Evolutionary conservation across 1,140 invertebrate species (phyloP).

Genomic region (Drosophila aff.): DNA sequence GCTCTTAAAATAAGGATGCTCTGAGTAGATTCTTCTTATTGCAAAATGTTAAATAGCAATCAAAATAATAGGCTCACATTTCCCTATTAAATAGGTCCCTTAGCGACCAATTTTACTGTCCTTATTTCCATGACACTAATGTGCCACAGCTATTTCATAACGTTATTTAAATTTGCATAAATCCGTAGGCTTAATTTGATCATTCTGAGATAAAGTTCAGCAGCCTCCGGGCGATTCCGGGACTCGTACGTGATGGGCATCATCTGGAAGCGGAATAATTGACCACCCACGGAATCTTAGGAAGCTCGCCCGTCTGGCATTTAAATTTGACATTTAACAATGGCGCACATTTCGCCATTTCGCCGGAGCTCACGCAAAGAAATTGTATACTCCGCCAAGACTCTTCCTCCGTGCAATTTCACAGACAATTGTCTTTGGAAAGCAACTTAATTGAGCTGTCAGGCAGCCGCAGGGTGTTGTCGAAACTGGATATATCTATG

Average conservation of each 20-base stretch:
- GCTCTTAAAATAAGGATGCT: neutral
- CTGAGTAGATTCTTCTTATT: neutral
- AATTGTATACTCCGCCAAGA: slow-evolving; percentile 19
- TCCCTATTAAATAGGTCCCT: neutral
- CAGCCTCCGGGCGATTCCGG: slow-evolving; percentile 5
- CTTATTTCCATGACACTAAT: neutral
- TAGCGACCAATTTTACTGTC: neutral
- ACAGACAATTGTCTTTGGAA: slow-evolving; percentile 36
- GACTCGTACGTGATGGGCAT: slow-evolving; percentile 11
- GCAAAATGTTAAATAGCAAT: neutral
- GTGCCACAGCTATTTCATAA: neutral
- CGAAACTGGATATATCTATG: neutral
- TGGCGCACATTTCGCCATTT: slow-evolving; percentile 28
- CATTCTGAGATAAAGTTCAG: slow-evolving; percentile 14
- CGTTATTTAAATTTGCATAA: slow-evolving; percentile 13
- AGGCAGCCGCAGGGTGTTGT: slow-evolving; percentile 7
- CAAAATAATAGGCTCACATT: neutral
- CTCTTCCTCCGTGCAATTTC: slow-evolving; percentile 12
- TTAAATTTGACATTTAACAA: slow-evolving; percentile 56
- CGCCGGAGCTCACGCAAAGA: slow-evolving; percentile 25
- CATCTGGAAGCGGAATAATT: slow-evolving; percentile 20
- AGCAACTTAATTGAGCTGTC: slow-evolving; percentile 49
- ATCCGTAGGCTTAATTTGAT: slow-evolving; percentile 13
- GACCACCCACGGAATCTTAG: slow-evolving; percentile 22
- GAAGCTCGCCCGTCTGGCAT: slow-evolving; percentile 26